A percentile compares a stretch with the other conserved stretches of the same genome.
These are phyloP conservation scores for Thymelicus acteon DNA, from an alignment of 2,888 invertebrate genomes.

Conservation along the genomic window DNA sequence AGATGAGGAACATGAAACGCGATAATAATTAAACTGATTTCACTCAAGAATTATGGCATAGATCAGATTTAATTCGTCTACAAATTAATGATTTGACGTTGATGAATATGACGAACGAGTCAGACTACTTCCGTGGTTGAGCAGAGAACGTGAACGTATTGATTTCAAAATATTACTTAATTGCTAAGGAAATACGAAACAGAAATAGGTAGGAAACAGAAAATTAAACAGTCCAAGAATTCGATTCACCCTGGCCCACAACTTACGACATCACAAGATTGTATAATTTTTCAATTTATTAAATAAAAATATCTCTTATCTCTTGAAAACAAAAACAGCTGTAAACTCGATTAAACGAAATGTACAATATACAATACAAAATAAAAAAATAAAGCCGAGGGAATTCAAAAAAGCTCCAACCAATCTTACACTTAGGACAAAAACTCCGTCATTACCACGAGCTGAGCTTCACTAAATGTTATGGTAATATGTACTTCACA, in stretches of 20 bases:
- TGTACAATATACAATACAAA: too few relatives aligned
- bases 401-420: too few relatives aligned
- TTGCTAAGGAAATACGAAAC: background rate
- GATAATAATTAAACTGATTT: conserved; percentile 16
- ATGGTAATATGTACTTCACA: too few relatives aligned
- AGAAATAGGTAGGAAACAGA: background rate
- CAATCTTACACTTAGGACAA: too few relatives aligned
- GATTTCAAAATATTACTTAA: conserved; percentile 24
- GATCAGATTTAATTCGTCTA: conserved; percentile 14
- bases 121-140: conserved; percentile 24
- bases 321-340: too few relatives aligned
- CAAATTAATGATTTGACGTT: conserved; percentile 22
- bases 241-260: background rate
- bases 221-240: background rate
- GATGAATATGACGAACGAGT: conserved; percentile 25
- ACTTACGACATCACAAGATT: too few relatives aligned
- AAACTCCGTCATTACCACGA: too few relatives aligned
- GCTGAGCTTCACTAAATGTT: too few relatives aligned
- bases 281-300: too few relatives aligned
- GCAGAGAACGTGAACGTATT: conserved; percentile 2
- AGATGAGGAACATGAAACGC: conserved; percentile 15
- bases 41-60: conserved; percentile 10
- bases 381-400: too few relatives aligned
- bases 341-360: too few relatives aligned
- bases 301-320: too few relatives aligned